Evolutionary conservation across 2,797 vertebrate species (phyloP).

Genomic region (Phoebastria nigripes): DNA sequence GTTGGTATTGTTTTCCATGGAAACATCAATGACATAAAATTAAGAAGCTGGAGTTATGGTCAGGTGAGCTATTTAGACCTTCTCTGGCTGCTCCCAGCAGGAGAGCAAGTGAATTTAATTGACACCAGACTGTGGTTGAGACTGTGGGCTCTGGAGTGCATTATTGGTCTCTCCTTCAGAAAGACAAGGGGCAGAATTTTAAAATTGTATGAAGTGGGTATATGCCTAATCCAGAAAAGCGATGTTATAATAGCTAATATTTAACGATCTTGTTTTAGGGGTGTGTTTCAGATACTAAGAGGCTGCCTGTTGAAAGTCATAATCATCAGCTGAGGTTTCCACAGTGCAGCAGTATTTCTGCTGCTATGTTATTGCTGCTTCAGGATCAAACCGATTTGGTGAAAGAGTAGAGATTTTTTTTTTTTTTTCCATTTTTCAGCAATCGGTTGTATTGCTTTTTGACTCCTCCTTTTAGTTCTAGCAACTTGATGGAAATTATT

Average conservation of each 20-base stretch:
- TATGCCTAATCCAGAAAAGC: neutral
- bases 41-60: slow-evolving; percentile 91
- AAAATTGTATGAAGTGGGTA: slow-evolving; percentile 2
- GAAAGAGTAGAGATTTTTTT: neutral
- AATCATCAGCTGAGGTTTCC: slow-evolving; percentile 5
- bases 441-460: neutral
- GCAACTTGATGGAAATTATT: neutral
- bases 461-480: neutral
- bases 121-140: slow-evolving; percentile 20
- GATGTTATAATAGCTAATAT: neutral
- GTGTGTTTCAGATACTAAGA: slow-evolving; percentile 1
- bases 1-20: slow-evolving; percentile 91
- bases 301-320: neutral
- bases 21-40: slow-evolving; percentile 75
- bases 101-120: neutral
- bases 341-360: neutral
- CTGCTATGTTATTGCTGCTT: neutral
- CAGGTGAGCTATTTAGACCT: slow-evolving; percentile 80
- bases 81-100: neutral
- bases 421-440: neutral
- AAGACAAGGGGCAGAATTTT: neutral
- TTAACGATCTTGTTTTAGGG: slow-evolving; percentile 11
- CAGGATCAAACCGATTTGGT: neutral
- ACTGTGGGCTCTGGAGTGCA: neutral
- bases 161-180: slow-evolving; percentile 20